A percentile compares a stretch with the other conserved stretches of the same genome.
phyloP scores from a whole-genome alignment of 2,797 vertebrate species.

The Neomorphus geoffroyi region DNA sequence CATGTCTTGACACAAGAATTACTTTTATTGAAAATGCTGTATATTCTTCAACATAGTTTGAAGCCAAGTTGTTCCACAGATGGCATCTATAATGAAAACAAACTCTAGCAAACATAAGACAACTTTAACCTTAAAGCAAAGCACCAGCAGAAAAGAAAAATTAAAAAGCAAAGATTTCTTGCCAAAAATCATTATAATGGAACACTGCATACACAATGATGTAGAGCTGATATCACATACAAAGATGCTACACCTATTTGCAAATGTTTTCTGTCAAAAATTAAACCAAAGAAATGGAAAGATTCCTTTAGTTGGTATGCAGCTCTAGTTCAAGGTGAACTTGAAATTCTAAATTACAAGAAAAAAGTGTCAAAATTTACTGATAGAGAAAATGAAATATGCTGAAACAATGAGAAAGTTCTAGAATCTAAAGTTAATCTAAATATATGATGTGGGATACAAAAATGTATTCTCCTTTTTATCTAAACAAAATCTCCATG shows the following conservation, averaged over 20 bases:
- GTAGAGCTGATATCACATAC: neutral
- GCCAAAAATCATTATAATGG: neutral
- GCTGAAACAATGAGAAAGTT: neutral
- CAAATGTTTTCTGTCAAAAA: neutral
- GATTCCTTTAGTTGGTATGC: neutral
- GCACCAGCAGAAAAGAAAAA: neutral
- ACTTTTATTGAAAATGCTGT: constrained; percentile 28
- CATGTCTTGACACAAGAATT: constrained; percentile 25
- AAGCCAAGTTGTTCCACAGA: constrained; percentile 23
- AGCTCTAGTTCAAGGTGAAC: constrained; percentile 35
- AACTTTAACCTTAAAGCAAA: neutral
- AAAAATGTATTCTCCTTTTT: neutral
- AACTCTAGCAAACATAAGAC: neutral
- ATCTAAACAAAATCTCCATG: neutral
- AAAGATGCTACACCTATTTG: neutral
- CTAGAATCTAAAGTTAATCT: neutral
- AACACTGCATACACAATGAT: neutral
- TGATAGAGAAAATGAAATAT: neutral
- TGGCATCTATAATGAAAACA: constrained; percentile 15
- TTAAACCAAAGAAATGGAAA: neutral
- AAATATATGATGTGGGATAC: neutral
- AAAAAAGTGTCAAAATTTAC: constrained; percentile 3
- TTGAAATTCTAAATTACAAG: constrained; percentile 26
- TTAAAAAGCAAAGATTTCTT: neutral
- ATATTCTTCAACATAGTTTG: neutral